These are phyloP conservation scores for Sterna hirundo DNA, from an alignment of 2,113 vertebrate genomes.

Conservation along the genomic window DNA sequence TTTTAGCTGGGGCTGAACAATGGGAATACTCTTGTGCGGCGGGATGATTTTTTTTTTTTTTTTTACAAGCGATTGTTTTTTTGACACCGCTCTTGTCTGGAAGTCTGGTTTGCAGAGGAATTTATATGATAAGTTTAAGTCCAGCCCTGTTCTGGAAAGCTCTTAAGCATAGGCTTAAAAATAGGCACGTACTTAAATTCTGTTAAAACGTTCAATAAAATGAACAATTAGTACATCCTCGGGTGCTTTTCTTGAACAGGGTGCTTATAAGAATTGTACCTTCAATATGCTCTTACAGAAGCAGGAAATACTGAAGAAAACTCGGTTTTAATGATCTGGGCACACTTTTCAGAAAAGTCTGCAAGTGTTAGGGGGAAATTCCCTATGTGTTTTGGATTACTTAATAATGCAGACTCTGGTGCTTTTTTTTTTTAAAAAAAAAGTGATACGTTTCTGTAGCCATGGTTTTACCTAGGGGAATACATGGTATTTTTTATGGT, in stretches of 20 bases:
- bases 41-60: neutral
- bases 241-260: neutral
- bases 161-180: constrained; percentile 4
- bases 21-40: neutral
- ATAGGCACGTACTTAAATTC: neutral
- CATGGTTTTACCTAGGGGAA: neutral
- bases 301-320: neutral
- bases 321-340: neutral
- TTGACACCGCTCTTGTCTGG: neutral
- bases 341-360: constrained; percentile 4
- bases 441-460: neutral
- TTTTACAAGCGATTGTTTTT: neutral
- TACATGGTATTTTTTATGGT: neutral
- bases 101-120: constrained; percentile 13
- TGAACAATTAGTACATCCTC: neutral
- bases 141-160: constrained; percentile 39
- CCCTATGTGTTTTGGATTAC: neutral
- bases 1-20: neutral
- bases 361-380: neutral
- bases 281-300: neutral
- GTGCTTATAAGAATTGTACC: neutral
- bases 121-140: constrained; percentile 11
- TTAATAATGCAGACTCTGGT: constrained; percentile 15
- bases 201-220: neutral
- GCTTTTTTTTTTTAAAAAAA: neutral